These are phyloP conservation scores for Trichogramma evanescens DNA, from an alignment of 2,888 invertebrate genomes.

Conservation along the genomic window DNA sequence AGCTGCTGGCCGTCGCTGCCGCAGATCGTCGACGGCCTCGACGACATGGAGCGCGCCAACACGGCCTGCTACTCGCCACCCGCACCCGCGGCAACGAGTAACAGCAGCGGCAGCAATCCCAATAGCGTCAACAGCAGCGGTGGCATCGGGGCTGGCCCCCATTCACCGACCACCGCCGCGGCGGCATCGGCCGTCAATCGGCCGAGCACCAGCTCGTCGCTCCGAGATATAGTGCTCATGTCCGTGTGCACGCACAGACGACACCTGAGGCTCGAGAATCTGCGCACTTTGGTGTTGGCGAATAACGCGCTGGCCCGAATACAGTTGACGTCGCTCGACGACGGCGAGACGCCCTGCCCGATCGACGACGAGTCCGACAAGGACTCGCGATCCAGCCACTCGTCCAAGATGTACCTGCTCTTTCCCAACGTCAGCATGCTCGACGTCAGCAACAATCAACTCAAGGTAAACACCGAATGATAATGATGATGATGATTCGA, in stretches of 20 bases:
- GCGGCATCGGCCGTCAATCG: slow-evolving; percentile 35
- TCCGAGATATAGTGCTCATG: slow-evolving; percentile 66
- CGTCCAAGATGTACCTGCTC: slow-evolving; percentile 53
- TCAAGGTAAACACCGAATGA: slow-evolving; percentile 38
- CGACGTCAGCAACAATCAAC: slow-evolving; percentile 83
- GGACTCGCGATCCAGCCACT: slow-evolving; percentile 36
- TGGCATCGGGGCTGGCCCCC: slow-evolving; percentile 12
- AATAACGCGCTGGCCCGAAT: slow-evolving; percentile 79
- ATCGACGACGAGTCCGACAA: slow-evolving; percentile 50
- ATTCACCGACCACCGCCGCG: slow-evolving; percentile 26
- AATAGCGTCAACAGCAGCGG: too few species aligned
- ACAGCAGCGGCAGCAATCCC: slow-evolving; percentile 33
- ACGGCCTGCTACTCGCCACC: slow-evolving; percentile 64
- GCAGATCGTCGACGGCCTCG: slow-evolving; percentile 52
- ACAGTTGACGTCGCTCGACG: slow-evolving; percentile 74
- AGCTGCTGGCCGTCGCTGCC: slow-evolving; percentile 84
- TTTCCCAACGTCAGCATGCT: slow-evolving; percentile 93
- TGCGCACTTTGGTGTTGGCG: slow-evolving; percentile 76
- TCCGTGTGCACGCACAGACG: slow-evolving; percentile 80
- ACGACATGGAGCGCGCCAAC: slow-evolving; percentile 61
- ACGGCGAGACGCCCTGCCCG: slow-evolving; percentile 57
- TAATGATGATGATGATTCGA: not conserved
- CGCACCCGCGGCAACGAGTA: too few species aligned
- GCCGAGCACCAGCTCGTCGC: slow-evolving; percentile 52
- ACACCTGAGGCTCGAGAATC: slow-evolving; percentile 73